Evolutionary conservation across 2,888 invertebrate species (phyloP).

Genomic region (Netelia virgata): DNA sequence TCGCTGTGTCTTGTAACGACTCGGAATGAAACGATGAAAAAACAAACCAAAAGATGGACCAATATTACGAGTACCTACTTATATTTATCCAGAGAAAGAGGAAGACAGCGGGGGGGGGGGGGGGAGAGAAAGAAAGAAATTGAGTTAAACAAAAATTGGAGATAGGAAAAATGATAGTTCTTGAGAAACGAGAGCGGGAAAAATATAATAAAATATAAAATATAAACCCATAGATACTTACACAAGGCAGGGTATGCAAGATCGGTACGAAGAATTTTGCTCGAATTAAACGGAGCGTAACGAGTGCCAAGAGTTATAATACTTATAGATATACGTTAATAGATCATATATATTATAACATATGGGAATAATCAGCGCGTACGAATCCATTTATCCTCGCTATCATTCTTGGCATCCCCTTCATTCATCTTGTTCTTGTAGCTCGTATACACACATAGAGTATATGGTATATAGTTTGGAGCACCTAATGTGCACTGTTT

Average conservation of each 20-base stretch:
- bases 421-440: conserved; percentile 59
- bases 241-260: conserved; percentile 33
- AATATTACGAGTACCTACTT: conserved; percentile 25
- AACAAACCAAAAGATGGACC: conserved; percentile 27
- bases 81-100: conserved; percentile 12
- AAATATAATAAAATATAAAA: conserved; percentile 32
- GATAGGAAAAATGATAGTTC: conserved; percentile 42
- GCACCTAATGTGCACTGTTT: conserved; percentile 40
- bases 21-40: conserved; percentile 11
- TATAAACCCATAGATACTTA: conserved; percentile 34
- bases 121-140: not conserved
- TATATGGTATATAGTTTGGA: conserved; percentile 15
- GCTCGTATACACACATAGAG: not conserved
- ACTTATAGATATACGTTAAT: not conserved
- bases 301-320: conserved; percentile 23
- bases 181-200: not conserved
- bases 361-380: conserved; percentile 53
- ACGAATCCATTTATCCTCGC: conserved; percentile 58
- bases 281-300: conserved; percentile 69
- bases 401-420: conserved; percentile 48
- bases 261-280: conserved; percentile 56
- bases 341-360: conserved; percentile 31
- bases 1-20: conserved; percentile 26
- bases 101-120: not conserved
- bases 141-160: conserved; percentile 4